Conservation (phyloP, 2,888 invertebrate species). For the Bellardia bayeri region DNA sequence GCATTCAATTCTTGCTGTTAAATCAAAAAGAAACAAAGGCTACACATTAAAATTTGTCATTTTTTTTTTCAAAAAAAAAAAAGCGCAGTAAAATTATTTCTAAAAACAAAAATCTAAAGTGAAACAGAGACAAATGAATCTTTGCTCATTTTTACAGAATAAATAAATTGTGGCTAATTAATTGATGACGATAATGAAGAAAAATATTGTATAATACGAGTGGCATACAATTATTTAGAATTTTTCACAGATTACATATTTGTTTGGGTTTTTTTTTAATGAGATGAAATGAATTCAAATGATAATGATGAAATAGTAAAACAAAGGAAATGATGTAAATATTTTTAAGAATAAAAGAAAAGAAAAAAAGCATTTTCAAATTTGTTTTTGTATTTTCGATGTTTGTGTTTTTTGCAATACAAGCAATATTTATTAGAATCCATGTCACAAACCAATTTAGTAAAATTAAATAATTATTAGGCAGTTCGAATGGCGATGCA, state of each 20-base stretch:
- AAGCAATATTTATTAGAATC: conserved; percentile 69
- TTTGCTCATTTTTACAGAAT: background rate
- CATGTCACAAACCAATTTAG: conserved; percentile 58
- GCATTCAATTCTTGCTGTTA: no score
- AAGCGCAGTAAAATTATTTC: background rate
- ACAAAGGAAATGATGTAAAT: conserved; percentile 6
- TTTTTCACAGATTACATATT: background rate
- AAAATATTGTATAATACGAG: background rate
- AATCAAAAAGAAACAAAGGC: no score
- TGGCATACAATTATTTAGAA: no score
- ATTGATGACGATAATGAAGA: background rate
- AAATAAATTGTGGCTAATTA: conserved; percentile 20
- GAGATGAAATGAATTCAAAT: conserved; percentile 2
- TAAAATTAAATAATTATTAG: conserved; percentile 51
- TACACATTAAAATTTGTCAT: no score
- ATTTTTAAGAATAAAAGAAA: conserved; percentile 23
- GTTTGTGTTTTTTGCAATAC: conserved; percentile 64
- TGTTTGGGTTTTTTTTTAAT: background rate
- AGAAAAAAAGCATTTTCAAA: conserved; percentile 52
- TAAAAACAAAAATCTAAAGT: background rate
- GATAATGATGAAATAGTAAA: conserved; percentile 26
- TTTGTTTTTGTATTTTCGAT: conserved; percentile 56
- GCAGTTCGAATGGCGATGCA: conserved; percentile 24
- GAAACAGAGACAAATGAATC: background rate
- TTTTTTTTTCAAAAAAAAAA: background rate